Base-by-base conservation (phyloP, 2,888 invertebrate genomes). In the Lycocerus yunnanus region DNA sequence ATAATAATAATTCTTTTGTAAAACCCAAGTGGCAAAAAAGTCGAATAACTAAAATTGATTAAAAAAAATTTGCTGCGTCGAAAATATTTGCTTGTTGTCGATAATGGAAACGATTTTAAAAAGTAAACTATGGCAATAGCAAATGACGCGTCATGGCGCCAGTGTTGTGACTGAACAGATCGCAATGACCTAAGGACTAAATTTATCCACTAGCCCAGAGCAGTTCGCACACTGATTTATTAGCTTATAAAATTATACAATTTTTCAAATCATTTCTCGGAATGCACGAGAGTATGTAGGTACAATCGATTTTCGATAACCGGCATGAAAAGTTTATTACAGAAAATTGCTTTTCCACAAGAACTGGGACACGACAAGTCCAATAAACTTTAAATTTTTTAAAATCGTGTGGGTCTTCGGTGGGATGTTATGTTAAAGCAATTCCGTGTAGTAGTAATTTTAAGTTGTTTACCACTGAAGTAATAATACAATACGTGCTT, bases 151-250 rank as follows among this genome's bases (percentile, higher is more conserved):
- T 68, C 69, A 74, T 79, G 84, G 84, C 84, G 84, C 84, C 84
- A 82, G 80, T 84, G 83, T 82, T 84, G 81, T 83, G 83, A 83
- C 83, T 84, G 80, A 80, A 76, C 77, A 78, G 80, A 83, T 82
- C 79, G 82, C 83, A 84, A 82, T 84, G 83, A 84, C 83, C 84
- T 83, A 84, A 84, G 81, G 79, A 80, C 84, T 84, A 84, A 84
- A 83, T 82, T 83, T 84, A 84, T 82, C 78, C 79, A 66, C 61
- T 67, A 69, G 69, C 75, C 72, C 70, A 27, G 75, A 71, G 74
- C 27, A 71, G 68, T 74, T 74, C 74, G 68, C 75, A 75, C 75
- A 68, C 68, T 24, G 69, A 75, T 75, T 80, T 80, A 81, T 81
- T 80, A 78, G 76, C 77, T 72, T 70, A 67, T 78, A 75, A 78